These are phyloP conservation scores for Drosophila lacteicornis DNA, from an alignment of 1,140 invertebrate species.

Conservation along the genomic window DNA sequence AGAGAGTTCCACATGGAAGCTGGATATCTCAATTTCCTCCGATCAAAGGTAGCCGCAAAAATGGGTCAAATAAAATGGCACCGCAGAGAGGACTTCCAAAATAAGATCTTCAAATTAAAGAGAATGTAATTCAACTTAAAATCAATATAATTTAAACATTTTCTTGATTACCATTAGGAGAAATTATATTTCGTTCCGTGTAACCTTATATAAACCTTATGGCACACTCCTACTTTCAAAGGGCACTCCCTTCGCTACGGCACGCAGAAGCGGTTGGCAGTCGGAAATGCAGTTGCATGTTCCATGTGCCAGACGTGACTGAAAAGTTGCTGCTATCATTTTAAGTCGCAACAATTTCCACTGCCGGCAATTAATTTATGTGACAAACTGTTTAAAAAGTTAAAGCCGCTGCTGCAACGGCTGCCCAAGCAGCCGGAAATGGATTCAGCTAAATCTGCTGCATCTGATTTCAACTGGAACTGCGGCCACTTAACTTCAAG, in stretches of 20 bases:
- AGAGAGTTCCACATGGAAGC: neutral
- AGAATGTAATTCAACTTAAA: no score
- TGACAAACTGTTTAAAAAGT: slow-evolving; percentile 61
- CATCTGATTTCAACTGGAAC: slow-evolving; percentile 40
- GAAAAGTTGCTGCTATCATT: slow-evolving; percentile 61
- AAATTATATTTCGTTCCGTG: neutral
- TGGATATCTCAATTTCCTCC: slow-evolving; percentile 1
- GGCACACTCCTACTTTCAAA: neutral
- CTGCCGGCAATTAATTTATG: slow-evolving; percentile 63
- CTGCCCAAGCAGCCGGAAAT: slow-evolving; percentile 44
- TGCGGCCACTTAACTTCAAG: slow-evolving; percentile 29
- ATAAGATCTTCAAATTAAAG: neutral
- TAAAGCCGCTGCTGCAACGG: slow-evolving; percentile 41
- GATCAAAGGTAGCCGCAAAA: neutral
- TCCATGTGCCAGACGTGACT: slow-evolving; percentile 62
- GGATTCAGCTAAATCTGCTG: slow-evolving; percentile 23
- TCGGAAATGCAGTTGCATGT: slow-evolving; percentile 28
- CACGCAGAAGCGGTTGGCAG: neutral
- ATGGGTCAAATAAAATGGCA: neutral
- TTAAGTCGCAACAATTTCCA: slow-evolving; percentile 51
- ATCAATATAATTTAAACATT: no score
- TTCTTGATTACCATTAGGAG: no score
- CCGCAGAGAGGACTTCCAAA: neutral
- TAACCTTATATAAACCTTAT: neutral
- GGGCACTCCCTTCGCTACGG: neutral